Evolutionary conservation across 1,140 invertebrate species (phyloP), one percentile per base, ranked within the genome.

Genomic region (Zaprionus ornatus): DNA sequence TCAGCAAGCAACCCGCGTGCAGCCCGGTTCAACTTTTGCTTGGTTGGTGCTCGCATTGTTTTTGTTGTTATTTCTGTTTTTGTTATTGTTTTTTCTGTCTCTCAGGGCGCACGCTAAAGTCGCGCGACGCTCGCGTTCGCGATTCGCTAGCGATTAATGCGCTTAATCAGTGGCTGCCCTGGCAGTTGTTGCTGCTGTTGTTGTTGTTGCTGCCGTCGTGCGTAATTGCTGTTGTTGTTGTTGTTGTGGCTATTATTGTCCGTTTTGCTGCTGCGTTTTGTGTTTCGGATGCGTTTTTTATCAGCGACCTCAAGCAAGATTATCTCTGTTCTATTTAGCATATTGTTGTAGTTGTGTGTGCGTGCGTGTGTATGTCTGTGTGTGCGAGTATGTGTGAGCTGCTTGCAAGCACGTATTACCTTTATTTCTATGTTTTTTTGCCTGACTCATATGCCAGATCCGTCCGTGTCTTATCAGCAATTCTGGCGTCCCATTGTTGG

Each of bases 1-100:
- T 88, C 84, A 80, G 80, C 88, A 68, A 80, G 64, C 64, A 74
- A 78, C 73, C 81, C 71, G 81, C 83, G 81, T 77, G 85, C 84
- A 85, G 85, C 65, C 78, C 78, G 84, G 85, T 87, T 72, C 77
- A 77, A 66, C 55, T 66, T 69, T 76, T 73, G 76, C 52, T 55
- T 45, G 35, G 57, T 42, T 45, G 32, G 19, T 59, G 55, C 23
- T 64, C 6, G 66, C 32, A 40, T 79, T 70, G 50, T 60, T 67
- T 37, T 60, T 48, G 25, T 63, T 64, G 5, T 32, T 37, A 32
- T 42, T 17, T 32, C 2, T 32, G 2, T 29, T 29, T 3, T 10
- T 10, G 29, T 32, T 32, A 32, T 32, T 32, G 35, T 48, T n/a
- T 40, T 42, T 40, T 29, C 23, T 40, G 42, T 64, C 52, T 21